Conservation (phyloP, 2,888 invertebrate species). For the Baccha elongata region DNA sequence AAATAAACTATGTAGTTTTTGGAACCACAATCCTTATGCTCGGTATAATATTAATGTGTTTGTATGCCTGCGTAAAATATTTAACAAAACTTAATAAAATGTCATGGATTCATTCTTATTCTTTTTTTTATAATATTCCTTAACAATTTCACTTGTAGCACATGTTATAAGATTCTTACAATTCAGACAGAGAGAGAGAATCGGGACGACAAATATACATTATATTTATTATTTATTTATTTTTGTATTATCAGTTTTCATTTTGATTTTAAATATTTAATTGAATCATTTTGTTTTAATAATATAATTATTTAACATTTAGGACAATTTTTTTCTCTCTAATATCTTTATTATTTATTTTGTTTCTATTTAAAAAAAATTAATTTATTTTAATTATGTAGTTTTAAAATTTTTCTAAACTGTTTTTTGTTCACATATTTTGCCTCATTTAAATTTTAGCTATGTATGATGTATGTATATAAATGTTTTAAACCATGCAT, state of each 20-base stretch:
- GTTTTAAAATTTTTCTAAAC: constrained; percentile 75
- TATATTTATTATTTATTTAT: constrained; percentile 21
- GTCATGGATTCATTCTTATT: constrained; percentile 20
- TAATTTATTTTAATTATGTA: constrained; percentile 56
- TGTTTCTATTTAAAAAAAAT: constrained; percentile 28
- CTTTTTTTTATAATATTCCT: constrained; percentile 17
- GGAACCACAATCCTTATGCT: constrained; percentile 69
- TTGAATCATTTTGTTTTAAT: constrained; percentile 65
- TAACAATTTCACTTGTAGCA: constrained; percentile 53
- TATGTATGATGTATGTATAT: constrained; percentile 50
- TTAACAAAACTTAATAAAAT: constrained; percentile 50
- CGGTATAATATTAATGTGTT: not conserved
- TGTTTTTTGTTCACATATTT: constrained; percentile 62
- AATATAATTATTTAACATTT: constrained; percentile 68
- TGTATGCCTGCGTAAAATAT: constrained; percentile 12
- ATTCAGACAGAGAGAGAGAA: constrained; percentile 24
- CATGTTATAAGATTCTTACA: constrained; percentile 54
- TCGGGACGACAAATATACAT: constrained; percentile 57
- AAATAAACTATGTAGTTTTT: constrained; percentile 25
- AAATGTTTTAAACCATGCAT: constrained; percentile 41
- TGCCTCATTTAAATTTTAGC: constrained; percentile 74
- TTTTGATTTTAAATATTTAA: constrained; percentile 45
- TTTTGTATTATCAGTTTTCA: constrained; percentile 25
- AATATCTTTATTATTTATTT: constrained; percentile 41
- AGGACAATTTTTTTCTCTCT: constrained; percentile 63